Evolutionary conservation across 2,797 vertebrate species (phyloP).

Genomic region (Brachyrhaphis roseni): DNA sequence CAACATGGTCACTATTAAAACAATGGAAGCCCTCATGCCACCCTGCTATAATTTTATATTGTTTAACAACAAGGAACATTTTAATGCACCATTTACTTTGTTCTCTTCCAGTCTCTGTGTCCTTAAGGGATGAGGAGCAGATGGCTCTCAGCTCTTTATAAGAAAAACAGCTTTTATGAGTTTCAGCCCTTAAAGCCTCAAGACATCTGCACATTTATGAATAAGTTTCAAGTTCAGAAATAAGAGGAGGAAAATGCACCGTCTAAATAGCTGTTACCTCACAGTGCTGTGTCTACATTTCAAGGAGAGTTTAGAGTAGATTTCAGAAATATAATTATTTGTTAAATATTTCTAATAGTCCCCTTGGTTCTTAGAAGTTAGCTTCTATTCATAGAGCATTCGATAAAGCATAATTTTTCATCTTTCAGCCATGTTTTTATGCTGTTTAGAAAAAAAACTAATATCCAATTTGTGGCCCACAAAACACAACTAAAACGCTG

Average conservation of each 20-base stretch:
- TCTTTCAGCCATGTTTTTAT: not conserved
- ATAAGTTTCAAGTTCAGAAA: not conserved
- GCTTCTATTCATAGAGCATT: not conserved
- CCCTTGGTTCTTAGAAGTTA: not conserved
- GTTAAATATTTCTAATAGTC: not conserved
- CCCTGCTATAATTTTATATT: not conserved
- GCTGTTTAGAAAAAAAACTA: not conserved
- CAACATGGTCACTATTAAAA: not conserved
- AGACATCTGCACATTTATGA: not conserved
- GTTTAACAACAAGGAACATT: not conserved
- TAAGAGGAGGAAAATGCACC: not conserved
- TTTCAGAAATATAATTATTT: not conserved
- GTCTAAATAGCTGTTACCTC: not conserved
- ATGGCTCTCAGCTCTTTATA: not conserved
- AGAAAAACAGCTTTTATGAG: not conserved
- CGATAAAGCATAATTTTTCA: not conserved
- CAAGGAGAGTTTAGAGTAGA: not conserved
- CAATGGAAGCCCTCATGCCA: not conserved
- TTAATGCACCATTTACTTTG: constrained; percentile 6
- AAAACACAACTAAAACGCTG: not conserved
- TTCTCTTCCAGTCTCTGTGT: not conserved
- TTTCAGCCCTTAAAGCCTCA: not conserved
- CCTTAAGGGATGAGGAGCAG: not conserved
- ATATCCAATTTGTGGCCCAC: not conserved
- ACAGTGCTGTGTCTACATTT: not conserved